These are phyloP conservation scores for Gavialis gangeticus DNA, from an alignment of 2,113 vertebrate genomes.

Conservation along the genomic window DNA sequence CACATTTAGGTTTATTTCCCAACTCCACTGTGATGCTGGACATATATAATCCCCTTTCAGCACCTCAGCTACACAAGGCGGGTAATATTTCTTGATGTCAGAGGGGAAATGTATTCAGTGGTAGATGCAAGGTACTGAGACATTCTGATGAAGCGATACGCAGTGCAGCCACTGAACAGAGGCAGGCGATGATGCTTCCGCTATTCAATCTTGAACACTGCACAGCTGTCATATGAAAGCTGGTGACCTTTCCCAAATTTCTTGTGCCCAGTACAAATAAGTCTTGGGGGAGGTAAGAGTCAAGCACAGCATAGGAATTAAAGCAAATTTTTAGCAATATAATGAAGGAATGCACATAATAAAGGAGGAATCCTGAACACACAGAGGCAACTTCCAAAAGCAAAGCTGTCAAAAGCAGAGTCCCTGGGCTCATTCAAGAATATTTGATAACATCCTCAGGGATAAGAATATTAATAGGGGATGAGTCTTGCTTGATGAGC, in stretches of 20 bases:
- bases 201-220: too few species aligned
- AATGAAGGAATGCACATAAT: not conserved
- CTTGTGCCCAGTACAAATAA: not conserved
- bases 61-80: not conserved
- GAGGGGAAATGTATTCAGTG: not conserved
- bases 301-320: not conserved
- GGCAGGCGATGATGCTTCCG: not conserved
- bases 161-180: not conserved
- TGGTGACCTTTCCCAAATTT: too few species aligned
- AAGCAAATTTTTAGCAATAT: not conserved
- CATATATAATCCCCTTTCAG: not conserved
- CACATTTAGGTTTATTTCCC: too few species aligned
- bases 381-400: not conserved
- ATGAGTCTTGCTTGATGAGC: not conserved
- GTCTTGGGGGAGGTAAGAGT: fast-evolving
- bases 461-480: not conserved
- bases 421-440: not conserved
- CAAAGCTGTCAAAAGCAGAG: not conserved
- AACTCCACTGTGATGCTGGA: not conserved
- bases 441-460: not conserved
- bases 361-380: not conserved
- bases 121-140: not conserved
- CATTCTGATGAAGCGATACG: not conserved
- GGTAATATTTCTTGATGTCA: not conserved
- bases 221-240: not conserved